Conservation (phyloP, 2,113 vertebrate species). For the Dendropsophus ebraccatus region DNA sequence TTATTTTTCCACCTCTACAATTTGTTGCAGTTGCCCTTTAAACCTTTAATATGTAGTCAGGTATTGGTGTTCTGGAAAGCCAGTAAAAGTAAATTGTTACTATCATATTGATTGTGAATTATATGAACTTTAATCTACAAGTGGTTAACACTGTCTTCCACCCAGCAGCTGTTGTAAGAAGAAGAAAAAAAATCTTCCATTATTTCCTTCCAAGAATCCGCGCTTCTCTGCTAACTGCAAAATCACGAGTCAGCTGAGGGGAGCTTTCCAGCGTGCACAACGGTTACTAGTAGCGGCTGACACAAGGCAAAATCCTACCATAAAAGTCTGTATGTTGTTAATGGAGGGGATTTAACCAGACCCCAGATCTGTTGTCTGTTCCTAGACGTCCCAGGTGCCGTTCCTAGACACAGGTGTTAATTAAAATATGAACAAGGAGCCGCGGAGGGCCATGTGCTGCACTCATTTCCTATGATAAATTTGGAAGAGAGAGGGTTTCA, state of each 20-base stretch:
- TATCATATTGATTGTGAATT: not conserved
- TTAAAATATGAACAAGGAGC: slow-evolving; percentile 1
- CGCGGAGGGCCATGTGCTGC: not conserved
- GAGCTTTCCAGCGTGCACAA: not conserved
- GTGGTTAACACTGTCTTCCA: not conserved
- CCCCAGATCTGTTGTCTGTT: not conserved
- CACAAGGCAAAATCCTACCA: not conserved
- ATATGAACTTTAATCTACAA: slow-evolving; percentile 6
- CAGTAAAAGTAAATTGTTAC: not conserved
- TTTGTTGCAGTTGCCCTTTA: no score
- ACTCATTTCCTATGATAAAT: not conserved
- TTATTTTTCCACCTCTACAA: no score
- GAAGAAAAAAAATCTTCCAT: not conserved
- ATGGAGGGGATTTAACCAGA: not conserved
- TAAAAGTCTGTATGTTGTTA: not conserved
- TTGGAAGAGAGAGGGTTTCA: not conserved
- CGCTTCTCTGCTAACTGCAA: not conserved
- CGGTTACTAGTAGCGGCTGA: not conserved
- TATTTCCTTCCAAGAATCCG: not conserved
- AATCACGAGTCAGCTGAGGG: not conserved
- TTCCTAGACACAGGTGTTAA: slow-evolving; percentile 1
- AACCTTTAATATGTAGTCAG: no score
- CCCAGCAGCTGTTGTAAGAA: not conserved
- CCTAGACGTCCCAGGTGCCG: not conserved
- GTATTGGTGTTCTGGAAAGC: not conserved